Conservation (phyloP, 2,888 invertebrate species). For the Acronicta psi region DNA sequence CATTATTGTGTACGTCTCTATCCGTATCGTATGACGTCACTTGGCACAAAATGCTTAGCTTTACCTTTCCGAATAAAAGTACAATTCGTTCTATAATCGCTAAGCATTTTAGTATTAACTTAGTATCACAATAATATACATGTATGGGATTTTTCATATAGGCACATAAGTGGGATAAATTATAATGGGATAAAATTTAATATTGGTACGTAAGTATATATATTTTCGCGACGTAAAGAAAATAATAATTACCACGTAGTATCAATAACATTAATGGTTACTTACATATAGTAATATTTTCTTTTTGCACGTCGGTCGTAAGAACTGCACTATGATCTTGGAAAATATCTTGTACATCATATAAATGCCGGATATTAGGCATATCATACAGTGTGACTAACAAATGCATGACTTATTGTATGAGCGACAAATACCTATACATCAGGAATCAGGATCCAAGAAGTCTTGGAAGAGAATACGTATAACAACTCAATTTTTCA, state of each 20-base stretch:
- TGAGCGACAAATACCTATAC: slow-evolving; percentile 5
- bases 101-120: slow-evolving; percentile 61
- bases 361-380: slow-evolving; percentile 24
- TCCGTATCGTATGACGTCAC: slow-evolving; percentile 61
- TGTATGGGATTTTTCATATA: slow-evolving; percentile 51
- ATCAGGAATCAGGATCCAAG: background rate
- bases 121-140: slow-evolving; percentile 52
- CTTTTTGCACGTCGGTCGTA: slow-evolving; percentile 51
- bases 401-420: slow-evolving; percentile 53
- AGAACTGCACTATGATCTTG: slow-evolving; percentile 38
- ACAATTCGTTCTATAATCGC: slow-evolving; percentile 54
- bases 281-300: slow-evolving; percentile 12
- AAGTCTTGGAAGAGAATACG: background rate
- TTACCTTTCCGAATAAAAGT: slow-evolving; percentile 47
- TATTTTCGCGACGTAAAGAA: slow-evolving; percentile 41
- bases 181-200: slow-evolving; percentile 37
- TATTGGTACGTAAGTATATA: slow-evolving; percentile 38
- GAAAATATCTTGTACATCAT: slow-evolving; percentile 28
- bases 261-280: slow-evolving; percentile 22
- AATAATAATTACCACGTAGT: slow-evolving; percentile 14
- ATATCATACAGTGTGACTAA: slow-evolving; percentile 54
- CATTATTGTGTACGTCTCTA: slow-evolving; percentile 71
- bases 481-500: too few relatives aligned
- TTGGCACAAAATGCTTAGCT: slow-evolving; percentile 63
- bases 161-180: slow-evolving; percentile 48